Evolutionary conservation across 2,797 vertebrate species (phyloP).

Genomic region (Gallinago solitaria): DNA sequence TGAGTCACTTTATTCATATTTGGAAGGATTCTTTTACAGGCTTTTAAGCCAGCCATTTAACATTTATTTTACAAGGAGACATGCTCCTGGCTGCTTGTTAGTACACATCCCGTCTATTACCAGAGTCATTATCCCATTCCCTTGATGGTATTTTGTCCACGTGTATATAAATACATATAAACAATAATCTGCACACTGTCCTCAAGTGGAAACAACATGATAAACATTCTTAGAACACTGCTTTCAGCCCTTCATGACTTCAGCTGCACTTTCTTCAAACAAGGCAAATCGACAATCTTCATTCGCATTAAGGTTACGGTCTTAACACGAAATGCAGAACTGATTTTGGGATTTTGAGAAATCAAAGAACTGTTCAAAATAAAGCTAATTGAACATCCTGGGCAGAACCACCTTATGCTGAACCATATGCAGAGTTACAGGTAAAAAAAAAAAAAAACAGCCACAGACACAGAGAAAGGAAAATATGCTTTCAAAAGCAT

Average conservation of each 20-base stretch:
- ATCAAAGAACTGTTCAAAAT: not conserved
- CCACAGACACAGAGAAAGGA: not conserved
- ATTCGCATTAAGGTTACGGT: not conserved
- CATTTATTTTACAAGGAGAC: not conserved
- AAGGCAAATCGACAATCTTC: not conserved
- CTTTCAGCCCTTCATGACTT: not conserved
- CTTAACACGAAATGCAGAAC: not conserved
- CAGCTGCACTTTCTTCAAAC: not conserved
- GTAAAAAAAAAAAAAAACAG: not conserved
- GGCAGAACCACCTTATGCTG: not conserved
- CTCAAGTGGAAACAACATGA: not conserved
- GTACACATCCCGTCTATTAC: not conserved
- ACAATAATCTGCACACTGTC: not conserved
- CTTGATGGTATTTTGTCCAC: not conserved
- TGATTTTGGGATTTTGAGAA: not conserved
- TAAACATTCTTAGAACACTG: not conserved
- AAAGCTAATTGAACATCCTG: not conserved
- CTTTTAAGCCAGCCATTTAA: not conserved
- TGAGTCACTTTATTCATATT: not conserved
- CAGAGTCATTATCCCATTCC: constrained; percentile 8
- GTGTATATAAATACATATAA: not conserved
- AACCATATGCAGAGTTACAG: not conserved
- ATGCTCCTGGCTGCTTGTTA: not conserved
- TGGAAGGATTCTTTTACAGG: not conserved
- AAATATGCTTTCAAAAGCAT: not conserved